These are phyloP conservation scores for Eristalinus sepulchralis DNA, from an alignment of 2,888 invertebrate genomes.

Conservation along the genomic window DNA sequence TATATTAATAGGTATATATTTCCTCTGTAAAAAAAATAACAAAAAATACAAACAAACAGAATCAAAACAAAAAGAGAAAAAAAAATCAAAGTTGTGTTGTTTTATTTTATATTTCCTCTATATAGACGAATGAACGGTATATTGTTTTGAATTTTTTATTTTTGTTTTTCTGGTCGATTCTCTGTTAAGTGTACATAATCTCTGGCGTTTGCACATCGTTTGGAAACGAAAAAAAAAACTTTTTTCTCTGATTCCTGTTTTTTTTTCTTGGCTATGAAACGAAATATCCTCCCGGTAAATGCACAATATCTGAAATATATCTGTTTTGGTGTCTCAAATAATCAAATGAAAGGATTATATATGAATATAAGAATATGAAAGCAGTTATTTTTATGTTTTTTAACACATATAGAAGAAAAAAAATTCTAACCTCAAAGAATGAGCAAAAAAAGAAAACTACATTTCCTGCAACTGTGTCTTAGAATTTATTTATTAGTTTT, in stretches of 20 bases:
- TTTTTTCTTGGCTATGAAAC: background rate
- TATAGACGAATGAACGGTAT: conserved; percentile 50
- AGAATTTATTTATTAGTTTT: conserved; percentile 34
- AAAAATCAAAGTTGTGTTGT: conserved; percentile 75
- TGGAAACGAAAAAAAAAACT: conserved; percentile 71
- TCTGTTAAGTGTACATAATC: conserved; percentile 68
- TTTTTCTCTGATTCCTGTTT: conserved; percentile 22
- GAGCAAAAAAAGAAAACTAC: conserved; percentile 55
- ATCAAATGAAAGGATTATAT: conserved; percentile 27
- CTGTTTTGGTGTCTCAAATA: conserved; percentile 80
- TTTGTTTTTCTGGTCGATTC: conserved; percentile 76
- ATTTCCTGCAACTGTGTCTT: conserved; percentile 71
- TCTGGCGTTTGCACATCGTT: conserved; percentile 74
- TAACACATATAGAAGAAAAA: conserved; percentile 24
- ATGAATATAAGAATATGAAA: conserved; percentile 33
- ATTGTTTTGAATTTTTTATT: conserved; percentile 1
- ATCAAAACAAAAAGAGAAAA: conserved; percentile 70
- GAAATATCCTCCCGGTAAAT: conserved; percentile 55
- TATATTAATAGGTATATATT: conserved; percentile 49
- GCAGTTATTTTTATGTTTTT: conserved; percentile 23
- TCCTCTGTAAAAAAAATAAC: conserved; percentile 69
- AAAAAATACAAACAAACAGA: conserved; percentile 39
- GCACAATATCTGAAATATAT: conserved; percentile 72
- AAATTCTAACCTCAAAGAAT: conserved; percentile 22
- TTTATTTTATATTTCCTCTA: conserved; percentile 77